phyloP scores from a whole-genome alignment of 2,797 vertebrate species.

The Naso thynnoides region DNA sequence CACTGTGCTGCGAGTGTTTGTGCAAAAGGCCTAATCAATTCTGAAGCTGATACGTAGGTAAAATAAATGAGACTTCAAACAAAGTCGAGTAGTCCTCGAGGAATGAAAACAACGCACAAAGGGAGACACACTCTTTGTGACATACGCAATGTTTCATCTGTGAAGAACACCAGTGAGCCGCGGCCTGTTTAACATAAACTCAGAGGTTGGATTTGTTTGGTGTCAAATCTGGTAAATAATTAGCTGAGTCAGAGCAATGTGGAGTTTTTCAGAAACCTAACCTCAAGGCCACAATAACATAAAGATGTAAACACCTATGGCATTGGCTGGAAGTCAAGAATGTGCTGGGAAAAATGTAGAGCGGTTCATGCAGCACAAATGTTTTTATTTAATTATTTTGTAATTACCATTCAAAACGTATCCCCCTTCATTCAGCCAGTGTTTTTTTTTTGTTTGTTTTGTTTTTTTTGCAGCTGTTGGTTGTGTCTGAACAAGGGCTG shows the following conservation, averaged over 20 bases:
- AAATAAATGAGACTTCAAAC: constrained; percentile 88
- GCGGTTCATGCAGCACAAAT: not conserved
- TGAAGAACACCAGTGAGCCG: constrained; percentile 61
- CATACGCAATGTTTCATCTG: constrained; percentile 75
- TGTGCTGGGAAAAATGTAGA: constrained; percentile 24
- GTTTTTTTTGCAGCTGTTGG: not conserved
- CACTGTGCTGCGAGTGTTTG: constrained; percentile 71
- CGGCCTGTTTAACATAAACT: constrained; percentile 78
- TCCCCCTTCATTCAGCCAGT: not conserved
- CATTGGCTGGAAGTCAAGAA: constrained; percentile 29
- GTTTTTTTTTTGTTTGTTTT: too few relatives aligned
- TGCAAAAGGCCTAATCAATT: constrained; percentile 80
- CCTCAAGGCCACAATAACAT: constrained; percentile 53
- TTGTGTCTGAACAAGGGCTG: not conserved
- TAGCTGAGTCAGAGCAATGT: constrained; percentile 76
- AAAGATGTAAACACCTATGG: constrained; percentile 64
- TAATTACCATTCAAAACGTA: not conserved
- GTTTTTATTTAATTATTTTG: not conserved
- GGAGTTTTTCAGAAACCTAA: constrained; percentile 64
- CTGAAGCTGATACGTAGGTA: constrained; percentile 82
- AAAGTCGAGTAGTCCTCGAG: constrained; percentile 77
- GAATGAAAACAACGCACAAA: constrained; percentile 76
- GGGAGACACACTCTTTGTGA: constrained; percentile 70
- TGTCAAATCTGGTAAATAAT: constrained; percentile 81
- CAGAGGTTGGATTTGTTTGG: constrained; percentile 72